Evolutionary conservation across 1,140 invertebrate species (phyloP), one percentile per base, ranked within the genome.

Genomic region (Trichonephila inaurata): DNA sequence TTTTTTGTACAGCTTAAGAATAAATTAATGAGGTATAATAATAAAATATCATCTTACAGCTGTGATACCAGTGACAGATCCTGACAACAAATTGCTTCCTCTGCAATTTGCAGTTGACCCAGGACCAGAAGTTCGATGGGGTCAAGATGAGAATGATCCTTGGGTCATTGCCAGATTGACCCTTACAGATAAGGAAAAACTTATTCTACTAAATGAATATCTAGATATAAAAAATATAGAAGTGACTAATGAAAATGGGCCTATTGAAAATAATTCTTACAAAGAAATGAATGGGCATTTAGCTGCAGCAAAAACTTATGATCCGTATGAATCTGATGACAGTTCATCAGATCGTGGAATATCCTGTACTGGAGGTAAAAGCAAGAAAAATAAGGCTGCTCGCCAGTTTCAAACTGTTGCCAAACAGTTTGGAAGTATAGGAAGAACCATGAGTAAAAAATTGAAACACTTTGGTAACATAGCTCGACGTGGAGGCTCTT

Each of bases 51-150:
- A 81, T 95, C 69, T 95, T 96, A 94, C 96, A 96, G 97, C 96
- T 94, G 96, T 97, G 6, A 97, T 98, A 95, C 98, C 98, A 51
- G 95, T 98, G 89, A 97, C 97, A 18, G 97, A 98, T 95, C 97
- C 96, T 7, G 97, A 97, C 58, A 97, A 97, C 94, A 97, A 97
- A 51, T 96, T 98, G 72, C 95, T 98, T 21, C 97, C 97, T 61
- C 96, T 98, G 94, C 97, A 98, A 95, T 99, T 98, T 96, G 97
- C 97, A 92, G 97, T 98, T 60, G 98, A 99, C 96, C 98, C 98
- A 1, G 98, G 98, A 33, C 96, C 97, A 69, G 96, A 97, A 89
- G 97, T 97, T 96, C 96, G 96, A 89, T 98, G 97, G 97, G 96
- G 96, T 64, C 94, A 94, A 64, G 96, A 96, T 94, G 97, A 97